Percentiles rank a stretch among this genome's conserved stretches.
Conservation (phyloP, 2,888 invertebrate species). For the Caenorhabditis imperialis region DNA sequence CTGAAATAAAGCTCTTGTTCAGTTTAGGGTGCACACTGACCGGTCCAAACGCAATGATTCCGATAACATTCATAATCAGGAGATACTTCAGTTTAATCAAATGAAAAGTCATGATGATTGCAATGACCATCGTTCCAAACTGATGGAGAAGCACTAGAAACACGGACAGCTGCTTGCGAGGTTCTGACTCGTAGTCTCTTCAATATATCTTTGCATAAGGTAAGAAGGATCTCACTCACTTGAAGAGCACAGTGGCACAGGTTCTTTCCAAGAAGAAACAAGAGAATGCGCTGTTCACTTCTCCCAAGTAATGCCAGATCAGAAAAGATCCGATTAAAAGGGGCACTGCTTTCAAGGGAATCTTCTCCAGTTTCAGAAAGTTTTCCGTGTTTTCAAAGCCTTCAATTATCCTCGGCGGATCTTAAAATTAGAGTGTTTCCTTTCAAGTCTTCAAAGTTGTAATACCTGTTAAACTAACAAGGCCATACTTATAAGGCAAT, state of each 20-base stretch:
- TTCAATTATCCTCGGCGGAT: neutral
- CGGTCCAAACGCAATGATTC: conserved; percentile 1
- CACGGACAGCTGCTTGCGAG: neutral
- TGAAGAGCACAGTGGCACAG: conserved; percentile 3
- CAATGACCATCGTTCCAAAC: neutral
- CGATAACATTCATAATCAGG: conserved; percentile 1
- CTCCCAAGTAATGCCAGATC: conserved; percentile 21
- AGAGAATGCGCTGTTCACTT: conserved; percentile 5
- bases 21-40: too few relatives aligned
- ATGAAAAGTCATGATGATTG: conserved; percentile 9
- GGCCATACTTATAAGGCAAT: conserved; percentile 18
- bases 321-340: conserved; percentile 12
- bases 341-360: conserved; percentile 8
- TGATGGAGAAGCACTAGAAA: conserved; percentile 5
- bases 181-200: conserved; percentile 12
- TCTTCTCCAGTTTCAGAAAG: neutral
- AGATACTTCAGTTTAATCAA: conserved; percentile 1
- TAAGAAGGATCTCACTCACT: too few relatives aligned
- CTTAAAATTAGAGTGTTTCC: neutral
- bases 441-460: too few relatives aligned
- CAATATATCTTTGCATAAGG: too few relatives aligned
- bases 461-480: neutral
- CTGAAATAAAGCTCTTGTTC: conserved; percentile 20
- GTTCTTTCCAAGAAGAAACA: conserved; percentile 13
- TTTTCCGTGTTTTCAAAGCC: conserved; percentile 8